phyloP scores from a whole-genome alignment of 2,888 invertebrate genomes.

The Limnephilus lunatus region DNA sequence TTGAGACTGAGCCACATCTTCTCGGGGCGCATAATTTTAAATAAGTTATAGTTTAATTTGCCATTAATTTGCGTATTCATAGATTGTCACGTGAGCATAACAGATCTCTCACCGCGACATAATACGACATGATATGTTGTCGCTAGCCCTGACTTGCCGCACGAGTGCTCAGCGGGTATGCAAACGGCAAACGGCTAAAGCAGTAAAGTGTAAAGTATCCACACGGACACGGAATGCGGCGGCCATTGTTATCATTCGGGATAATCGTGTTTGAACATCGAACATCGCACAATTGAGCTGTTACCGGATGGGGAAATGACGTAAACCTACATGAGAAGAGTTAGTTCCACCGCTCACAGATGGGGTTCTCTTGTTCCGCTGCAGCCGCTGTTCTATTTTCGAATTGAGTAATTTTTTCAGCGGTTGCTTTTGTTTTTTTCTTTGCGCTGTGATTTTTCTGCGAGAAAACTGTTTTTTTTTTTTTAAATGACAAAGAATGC shows the following conservation, averaged over 20 bases:
- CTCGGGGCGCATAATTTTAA: neutral
- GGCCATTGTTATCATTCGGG: conserved; percentile 29
- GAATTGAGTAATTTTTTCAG: neutral
- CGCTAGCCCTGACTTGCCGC: conserved; percentile 23
- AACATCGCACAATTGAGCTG: neutral
- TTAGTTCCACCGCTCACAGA: neutral
- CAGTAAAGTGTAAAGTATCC: neutral
- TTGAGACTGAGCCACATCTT: neutral
- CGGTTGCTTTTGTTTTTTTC: neutral
- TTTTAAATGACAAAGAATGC: neutral
- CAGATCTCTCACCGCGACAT: neutral
- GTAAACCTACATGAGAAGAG: neutral
- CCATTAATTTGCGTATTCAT: neutral
- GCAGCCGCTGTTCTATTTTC: neutral
- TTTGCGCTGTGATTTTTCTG: neutral
- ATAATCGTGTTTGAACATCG: conserved; percentile 35
- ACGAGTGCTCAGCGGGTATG: conserved; percentile 9
- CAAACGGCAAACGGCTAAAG: neutral
- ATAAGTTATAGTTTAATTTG: neutral
- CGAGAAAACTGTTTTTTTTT: neutral
- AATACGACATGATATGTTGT: neutral
- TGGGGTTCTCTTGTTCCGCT: neutral
- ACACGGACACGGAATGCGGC: conserved; percentile 18
- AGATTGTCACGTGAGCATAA: neutral
- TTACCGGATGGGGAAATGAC: conserved; percentile 4